Base-by-base conservation (phyloP, 2,797 vertebrate genomes). In the Alca torda region DNA sequence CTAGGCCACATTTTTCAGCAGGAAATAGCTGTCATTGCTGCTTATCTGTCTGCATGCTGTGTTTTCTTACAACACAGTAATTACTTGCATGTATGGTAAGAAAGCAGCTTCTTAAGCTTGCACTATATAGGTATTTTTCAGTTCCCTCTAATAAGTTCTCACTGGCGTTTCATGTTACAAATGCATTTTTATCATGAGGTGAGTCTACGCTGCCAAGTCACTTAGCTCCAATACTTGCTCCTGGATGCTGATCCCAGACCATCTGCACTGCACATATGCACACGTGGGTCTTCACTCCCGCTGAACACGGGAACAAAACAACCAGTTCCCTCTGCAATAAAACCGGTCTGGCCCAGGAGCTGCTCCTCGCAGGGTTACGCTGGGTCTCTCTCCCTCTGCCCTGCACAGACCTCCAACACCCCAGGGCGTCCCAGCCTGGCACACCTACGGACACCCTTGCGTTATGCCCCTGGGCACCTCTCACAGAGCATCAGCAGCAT, bases 271-370 rank as follows among this genome's bases (percentile, higher is more conserved):
- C 56, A 67, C 50, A 7, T 4, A 15, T 1, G 16, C n/a, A 56
- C 53, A 7, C 1, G 26, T 13, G 15, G 3, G 0, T 54, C 21
- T 45, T 78, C 51, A 31, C 31, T 60, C 74, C 46, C 1, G 2
- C 15, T 39, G 53, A 89, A 53, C 45, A 61, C 1, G 1, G 30
- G 24, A 76, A 35, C 11, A 69, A 43, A 88, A 23, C 33, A n/a
- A 37, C 13, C 13, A 10, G 10, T 20, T 70, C 17, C 25, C 20
- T 56, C 72, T 61, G 35, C 1, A 1, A 48, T 26, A 78, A 72
- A 89, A 48, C 14, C 0, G 0, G 31, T 46, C 60, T 48, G 65
- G 23, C n/a, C 45, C 19, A 15, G 37, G 59, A 63, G 48, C 53
- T 76, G 68, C 60, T 39, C 33, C 39, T 57, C 24, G 23, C 31